Evolutionary conservation across 2,113 vertebrate species (phyloP), one percentile per base, ranked within the genome.

Genomic region (Paratilapia polleni): DNA sequence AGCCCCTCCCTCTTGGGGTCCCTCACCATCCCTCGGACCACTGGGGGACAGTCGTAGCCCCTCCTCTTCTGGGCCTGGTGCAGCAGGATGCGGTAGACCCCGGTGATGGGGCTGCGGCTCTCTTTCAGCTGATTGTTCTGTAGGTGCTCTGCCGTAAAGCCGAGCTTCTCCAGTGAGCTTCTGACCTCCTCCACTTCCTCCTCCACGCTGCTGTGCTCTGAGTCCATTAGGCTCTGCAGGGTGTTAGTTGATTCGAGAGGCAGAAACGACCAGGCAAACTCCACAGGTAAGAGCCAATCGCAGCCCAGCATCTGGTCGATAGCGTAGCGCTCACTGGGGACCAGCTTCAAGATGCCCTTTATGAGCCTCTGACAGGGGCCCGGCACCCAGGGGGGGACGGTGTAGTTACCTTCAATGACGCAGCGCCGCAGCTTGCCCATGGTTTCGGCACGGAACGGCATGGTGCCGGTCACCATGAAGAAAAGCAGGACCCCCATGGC

Each of bases 371-470:
- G 96, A 93, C 98, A 99, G 43, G 97, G 95, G 36, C 95, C 96
- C 0, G 97, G 97, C 60, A 99, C 96, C 73, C 96, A 96, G 0
- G 95, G 90, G 0, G 98, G 98, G 66, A 97, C 38, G 0, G 85
- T 81, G 70, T 96, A 99, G 1, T 79, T 59, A 1, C 97, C 97
- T 8, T 96, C 96, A 0, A 98, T 95, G 91, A 99, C 95, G 93
- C 95, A 95, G 89, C 94, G 97, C 63, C 98, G 97, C 66, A 99
- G 95, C 86, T 97, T 98, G 83, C 96, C 96, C 90, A 98, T 96
- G 1, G 97, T 99, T 8, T 99, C 98, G 1, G 98, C 98, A 1
- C 97, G 97, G 88, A 99, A 99, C 0, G 98, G 98, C 97, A 98
- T 97, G 6, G 94, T 91, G 9, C 96, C 97, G 0, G 97, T 98